phyloP scores from a whole-genome alignment of 2,888 invertebrate species.

The Anorthoa munda region DNA sequence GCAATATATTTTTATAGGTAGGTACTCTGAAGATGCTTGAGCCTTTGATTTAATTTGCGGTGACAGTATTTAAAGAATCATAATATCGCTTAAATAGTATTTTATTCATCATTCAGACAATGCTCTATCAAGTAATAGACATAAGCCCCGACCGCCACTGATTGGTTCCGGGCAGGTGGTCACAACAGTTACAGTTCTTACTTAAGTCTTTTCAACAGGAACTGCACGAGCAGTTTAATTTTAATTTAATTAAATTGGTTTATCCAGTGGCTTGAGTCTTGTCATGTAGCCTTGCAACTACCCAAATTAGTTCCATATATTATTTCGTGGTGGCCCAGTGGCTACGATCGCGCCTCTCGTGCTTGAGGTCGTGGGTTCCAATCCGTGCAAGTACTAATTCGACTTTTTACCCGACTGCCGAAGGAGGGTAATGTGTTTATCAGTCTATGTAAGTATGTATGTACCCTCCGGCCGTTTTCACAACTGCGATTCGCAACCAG shows the following conservation, averaged over 20 bases:
- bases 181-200: neutral
- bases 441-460: too few species aligned
- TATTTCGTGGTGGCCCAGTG: too few species aligned
- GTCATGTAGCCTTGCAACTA: too few species aligned
- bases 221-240: neutral
- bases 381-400: too few species aligned
- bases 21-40: neutral
- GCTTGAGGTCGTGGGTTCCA: too few species aligned
- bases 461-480: too few species aligned
- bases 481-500: too few species aligned
- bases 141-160: neutral
- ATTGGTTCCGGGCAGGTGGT: neutral
- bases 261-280: too few species aligned
- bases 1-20: neutral
- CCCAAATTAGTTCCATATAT: neutral
- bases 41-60: neutral
- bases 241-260: too few species aligned
- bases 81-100: neutral
- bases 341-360: too few species aligned
- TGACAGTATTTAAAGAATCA: neutral
- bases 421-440: too few species aligned
- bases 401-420: too few species aligned
- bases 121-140: slow-evolving; percentile 17
- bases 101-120: slow-evolving; percentile 15
- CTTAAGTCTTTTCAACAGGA: neutral